Evolutionary conservation across 2,888 invertebrate genomes (phyloP).

Genomic region (Merodon equestris): DNA sequence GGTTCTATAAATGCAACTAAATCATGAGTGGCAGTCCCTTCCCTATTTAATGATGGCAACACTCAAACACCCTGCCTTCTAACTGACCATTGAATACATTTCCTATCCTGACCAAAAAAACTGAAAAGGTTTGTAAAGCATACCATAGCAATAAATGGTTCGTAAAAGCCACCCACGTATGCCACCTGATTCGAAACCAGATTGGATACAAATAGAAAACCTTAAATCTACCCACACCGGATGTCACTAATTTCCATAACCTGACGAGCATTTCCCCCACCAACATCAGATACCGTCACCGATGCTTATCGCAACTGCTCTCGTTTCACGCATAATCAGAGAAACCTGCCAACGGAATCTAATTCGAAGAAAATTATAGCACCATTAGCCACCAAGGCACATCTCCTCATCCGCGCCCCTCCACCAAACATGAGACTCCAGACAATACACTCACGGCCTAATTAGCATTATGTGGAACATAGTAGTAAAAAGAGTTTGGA

Average conservation of each 20-base stretch:
- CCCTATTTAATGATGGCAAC: too few species aligned
- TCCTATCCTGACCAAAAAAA: too few species aligned
- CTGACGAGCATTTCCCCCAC: neutral
- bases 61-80: too few species aligned
- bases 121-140: too few species aligned
- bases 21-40: too few species aligned
- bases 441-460: conserved; percentile 49
- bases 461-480: conserved; percentile 59
- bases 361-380: conserved; percentile 65
- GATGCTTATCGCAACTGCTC: conserved; percentile 47
- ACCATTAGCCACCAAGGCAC: conserved; percentile 42
- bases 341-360: conserved; percentile 50
- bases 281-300: conserved; percentile 8
- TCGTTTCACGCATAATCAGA: conserved; percentile 63
- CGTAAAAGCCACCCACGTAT: too few species aligned
- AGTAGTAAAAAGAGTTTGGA: conserved; percentile 18
- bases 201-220: too few species aligned
- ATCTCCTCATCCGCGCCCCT: neutral
- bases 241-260: conserved; percentile 4
- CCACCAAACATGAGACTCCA: neutral
- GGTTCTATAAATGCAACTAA: too few species aligned
- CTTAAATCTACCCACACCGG: neutral
- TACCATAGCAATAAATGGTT: too few species aligned
- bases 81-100: too few species aligned
- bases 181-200: too few species aligned